These are phyloP conservation scores for Cynoglossus semilaevis DNA, from an alignment of 2,113 vertebrate genomes.

Conservation along the genomic window DNA sequence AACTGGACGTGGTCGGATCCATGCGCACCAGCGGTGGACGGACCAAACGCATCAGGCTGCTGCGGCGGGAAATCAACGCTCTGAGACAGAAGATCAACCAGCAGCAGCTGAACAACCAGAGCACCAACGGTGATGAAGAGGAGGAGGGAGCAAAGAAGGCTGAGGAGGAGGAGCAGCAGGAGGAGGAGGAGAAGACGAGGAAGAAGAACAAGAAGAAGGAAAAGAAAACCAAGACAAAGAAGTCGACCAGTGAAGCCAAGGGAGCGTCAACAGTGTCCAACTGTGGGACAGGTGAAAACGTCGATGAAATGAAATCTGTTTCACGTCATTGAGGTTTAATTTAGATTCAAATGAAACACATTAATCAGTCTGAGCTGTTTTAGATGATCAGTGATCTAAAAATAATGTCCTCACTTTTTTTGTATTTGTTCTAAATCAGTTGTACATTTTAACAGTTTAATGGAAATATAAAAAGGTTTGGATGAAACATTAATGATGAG, in stretches of 20 bases:
- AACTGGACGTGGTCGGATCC: conserved; percentile 87
- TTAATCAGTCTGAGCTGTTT: no score
- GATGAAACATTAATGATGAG: not conserved
- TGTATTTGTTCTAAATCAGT: no score
- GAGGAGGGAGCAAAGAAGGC: conserved; percentile 53
- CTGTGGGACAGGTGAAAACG: conserved; percentile 49
- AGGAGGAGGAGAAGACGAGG: conserved; percentile 8
- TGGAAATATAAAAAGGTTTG: no score
- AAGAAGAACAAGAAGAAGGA: conserved; percentile 18
- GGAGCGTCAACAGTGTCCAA: conserved; percentile 42
- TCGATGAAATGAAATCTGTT: no score
- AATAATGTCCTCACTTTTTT: no score
- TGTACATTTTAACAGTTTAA: no score
- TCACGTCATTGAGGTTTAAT: no score
- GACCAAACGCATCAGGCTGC: conserved; percentile 87
- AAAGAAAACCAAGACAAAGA: conserved; percentile 37
- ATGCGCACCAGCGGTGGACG: conserved; percentile 91
- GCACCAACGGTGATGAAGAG: conserved; percentile 69
- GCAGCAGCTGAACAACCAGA: conserved; percentile 76
- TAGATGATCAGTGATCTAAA: not conserved
- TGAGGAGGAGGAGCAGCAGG: conserved; percentile 52
- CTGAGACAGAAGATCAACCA: conserved; percentile 85
- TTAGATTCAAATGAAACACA: no score
- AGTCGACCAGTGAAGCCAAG: conserved; percentile 34
- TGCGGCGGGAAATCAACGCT: conserved; percentile 90